Base-by-base conservation (phyloP, 1,140 invertebrate genomes). In the Mamestra configurata region DNA sequence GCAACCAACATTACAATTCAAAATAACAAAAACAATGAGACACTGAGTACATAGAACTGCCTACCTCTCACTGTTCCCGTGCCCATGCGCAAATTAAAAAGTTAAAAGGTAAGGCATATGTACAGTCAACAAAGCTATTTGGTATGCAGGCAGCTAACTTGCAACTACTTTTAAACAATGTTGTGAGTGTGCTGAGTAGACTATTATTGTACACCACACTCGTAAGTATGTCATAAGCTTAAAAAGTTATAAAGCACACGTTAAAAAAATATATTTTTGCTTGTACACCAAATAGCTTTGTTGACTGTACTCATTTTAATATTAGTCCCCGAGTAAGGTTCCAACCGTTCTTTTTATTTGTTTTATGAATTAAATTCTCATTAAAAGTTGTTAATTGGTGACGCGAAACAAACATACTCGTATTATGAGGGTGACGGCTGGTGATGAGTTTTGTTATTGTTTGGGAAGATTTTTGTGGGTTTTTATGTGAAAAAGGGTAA, bases 351-450 rank as follows among this genome's bases (percentile, higher is more conserved):
- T 64, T 40, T 66, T n/a, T 66, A 40, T 66, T 66, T 40, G 35
- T 40, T 66, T 20, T 37, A 64, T 20, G 59, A 64, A 64, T 64
- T 66, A 66, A 66, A 66, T 20, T 20, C 61, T 66, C 35, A 66
- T 66, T 66, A 66, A 66, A 66, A 66, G 18, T 66, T 66, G n/a
- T 66, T 66, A 66, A 66, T 66, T 66, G 61, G 10, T 66, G 35
- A 66, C 10, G 61, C 35, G 4, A 40, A 43, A 40, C 61, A 66
- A 66, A 43, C 35, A 66, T 66, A n/a, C n/a, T n/a, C n/a, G n/a
- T 13, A 37, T 11, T 40, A 20, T 40, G 18, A 10, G 10, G 4
- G 18, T 64, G 35, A 64, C 35, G 35, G 1, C 15, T 35, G 24
- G 31, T 61, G 59, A 64, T n/a, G 18, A 15, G 7, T 0, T 3